Evolutionary conservation across 2,888 invertebrate genomes (phyloP), one percentile per base, ranked within the genome.

Genomic region (Cinara cedri): DNA sequence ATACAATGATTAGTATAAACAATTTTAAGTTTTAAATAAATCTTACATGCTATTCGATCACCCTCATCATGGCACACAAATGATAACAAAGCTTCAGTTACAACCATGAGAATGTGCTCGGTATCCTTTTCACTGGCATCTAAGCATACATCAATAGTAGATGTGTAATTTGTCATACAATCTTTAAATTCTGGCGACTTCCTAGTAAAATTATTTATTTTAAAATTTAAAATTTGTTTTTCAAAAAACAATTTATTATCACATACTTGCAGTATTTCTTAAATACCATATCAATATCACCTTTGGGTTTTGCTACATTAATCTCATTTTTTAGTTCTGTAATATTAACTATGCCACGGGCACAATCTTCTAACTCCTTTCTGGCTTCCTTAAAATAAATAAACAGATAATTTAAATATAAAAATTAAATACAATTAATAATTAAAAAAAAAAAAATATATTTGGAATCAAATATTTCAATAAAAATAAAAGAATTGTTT

Each of bases 11-110:
- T 24, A 19, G 1, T 19, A n/a, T 24, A 66, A 66, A 26, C 10
- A 24, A n/a, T 16, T n/a, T 49, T 49, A 49, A 4, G 34, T 34
- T 34, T 49, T 87, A 75, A 16, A 88, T 87, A 81, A 72, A 62
- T 88, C 91, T 88, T 85, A 92, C 92, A 87, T 0, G 94, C 93
- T 83, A 94, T 91, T 83, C 93, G 90, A 85, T 94, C 93, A 11
- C 94, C 94, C 83, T 93, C 92, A 83, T 93, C 93, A 84, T 88
- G 90, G 84, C 94, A 94, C 34, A 92, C 87, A 84, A 94, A 94
- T 82, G 90, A 89, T 0, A 91, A 87, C 0, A 94, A 86, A 82
- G 91, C 91, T 54, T 91, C 89, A 0, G 92, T 88, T 54, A 93
- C 89, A 82, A 92, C 91, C 84, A 90, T 86, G 0, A 91, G 85